phyloP scores from a whole-genome alignment of 2,888 invertebrate genomes.

The Sinelater perroti region DNA sequence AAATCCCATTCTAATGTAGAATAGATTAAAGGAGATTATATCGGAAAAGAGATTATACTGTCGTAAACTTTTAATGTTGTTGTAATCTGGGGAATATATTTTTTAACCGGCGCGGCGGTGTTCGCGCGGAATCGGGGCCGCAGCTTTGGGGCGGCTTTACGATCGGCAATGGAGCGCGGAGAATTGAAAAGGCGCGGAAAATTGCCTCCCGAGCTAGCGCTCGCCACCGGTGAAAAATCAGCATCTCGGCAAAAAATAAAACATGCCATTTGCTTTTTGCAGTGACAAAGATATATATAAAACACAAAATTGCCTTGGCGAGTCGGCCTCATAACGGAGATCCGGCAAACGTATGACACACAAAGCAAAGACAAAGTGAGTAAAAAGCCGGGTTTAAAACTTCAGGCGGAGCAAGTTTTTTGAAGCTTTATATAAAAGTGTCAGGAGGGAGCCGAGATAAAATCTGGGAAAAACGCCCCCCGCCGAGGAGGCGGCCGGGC shows the following conservation, averaged over 20 bases:
- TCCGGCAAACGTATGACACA: slow-evolving; percentile 26
- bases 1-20: slow-evolving; percentile 5
- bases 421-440: slow-evolving; percentile 35
- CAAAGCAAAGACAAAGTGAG: slow-evolving; percentile 32
- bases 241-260: slow-evolving; percentile 22
- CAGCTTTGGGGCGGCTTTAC: slow-evolving; percentile 2
- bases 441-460: slow-evolving; percentile 31
- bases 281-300: slow-evolving; percentile 22
- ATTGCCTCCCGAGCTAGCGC: slow-evolving; percentile 16
- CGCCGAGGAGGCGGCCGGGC: slow-evolving; percentile 27
- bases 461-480: slow-evolving; percentile 35
- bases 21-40: slow-evolving; percentile 13
- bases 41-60: slow-evolving; percentile 11
- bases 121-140: not conserved
- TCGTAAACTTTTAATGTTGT: slow-evolving; percentile 14
- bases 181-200: slow-evolving; percentile 21
- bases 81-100: slow-evolving; percentile 8
- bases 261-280: slow-evolving; percentile 26
- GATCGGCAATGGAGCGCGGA: slow-evolving; percentile 6
- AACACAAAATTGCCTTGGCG: slow-evolving; percentile 24
- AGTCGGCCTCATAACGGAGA: slow-evolving; percentile 21
- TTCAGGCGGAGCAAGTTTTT: slow-evolving; percentile 28
- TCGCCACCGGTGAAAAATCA: slow-evolving; percentile 16
- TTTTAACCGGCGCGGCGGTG: not conserved
- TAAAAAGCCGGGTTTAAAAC: slow-evolving; percentile 31